phyloP scores from a whole-genome alignment of 2,888 invertebrate genomes.

The Amorpha juglandis region DNA sequence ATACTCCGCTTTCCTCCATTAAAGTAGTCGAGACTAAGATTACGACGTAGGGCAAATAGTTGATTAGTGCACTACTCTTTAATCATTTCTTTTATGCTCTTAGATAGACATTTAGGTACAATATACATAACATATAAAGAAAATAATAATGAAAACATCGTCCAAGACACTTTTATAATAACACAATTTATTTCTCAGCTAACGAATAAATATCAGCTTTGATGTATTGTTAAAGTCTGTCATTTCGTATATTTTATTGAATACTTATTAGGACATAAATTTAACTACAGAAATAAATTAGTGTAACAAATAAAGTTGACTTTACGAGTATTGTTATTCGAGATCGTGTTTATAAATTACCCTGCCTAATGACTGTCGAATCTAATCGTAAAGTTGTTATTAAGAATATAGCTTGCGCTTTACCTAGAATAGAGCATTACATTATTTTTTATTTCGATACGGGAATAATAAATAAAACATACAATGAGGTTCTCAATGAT shows the following conservation, averaged over 20 bases:
- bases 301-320: not conserved
- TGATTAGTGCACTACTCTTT: not conserved
- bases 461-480: not conserved
- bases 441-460: conserved; percentile 9
- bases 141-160: not conserved
- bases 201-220: not conserved
- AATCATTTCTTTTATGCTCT: conserved; percentile 3
- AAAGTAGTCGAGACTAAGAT: conserved; percentile 14
- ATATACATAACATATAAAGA: not conserved
- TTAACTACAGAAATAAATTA: not conserved
- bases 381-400: conserved; percentile 7
- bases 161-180: not conserved
- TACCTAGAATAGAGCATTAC: conserved; percentile 3
- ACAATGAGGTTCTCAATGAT: not conserved
- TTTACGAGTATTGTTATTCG: not conserved
- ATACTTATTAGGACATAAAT: not conserved
- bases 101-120: not conserved
- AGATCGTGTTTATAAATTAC: conserved; percentile 8
- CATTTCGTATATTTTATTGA: not conserved
- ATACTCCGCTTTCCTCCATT: conserved; percentile 7
- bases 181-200: not conserved
- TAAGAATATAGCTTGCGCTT: not conserved
- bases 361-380: conserved; percentile 10
- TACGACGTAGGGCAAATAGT: not conserved
- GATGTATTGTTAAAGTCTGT: not conserved